phyloP scores from a whole-genome alignment of 2,113 vertebrate species.

The Nibea albiflora region DNA sequence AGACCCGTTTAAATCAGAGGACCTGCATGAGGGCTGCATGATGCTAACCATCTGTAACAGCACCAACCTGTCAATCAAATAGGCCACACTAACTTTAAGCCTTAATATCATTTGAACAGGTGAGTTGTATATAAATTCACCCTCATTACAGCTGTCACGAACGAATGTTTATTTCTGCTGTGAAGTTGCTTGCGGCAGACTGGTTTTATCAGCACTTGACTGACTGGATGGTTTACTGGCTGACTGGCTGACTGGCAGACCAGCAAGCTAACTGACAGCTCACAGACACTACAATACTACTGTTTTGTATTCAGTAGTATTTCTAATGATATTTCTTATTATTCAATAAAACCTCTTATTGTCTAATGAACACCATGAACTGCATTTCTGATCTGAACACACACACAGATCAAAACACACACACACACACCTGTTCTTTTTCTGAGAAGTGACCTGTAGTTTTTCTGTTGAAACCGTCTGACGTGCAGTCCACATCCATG shows the following conservation, averaged over 20 bases:
- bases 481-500: background rate
- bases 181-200: background rate
- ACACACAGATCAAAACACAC: background rate
- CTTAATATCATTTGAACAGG: no score
- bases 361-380: background rate
- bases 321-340: background rate
- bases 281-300: background rate
- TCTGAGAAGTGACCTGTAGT: background rate
- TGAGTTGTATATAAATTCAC: no score
- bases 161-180: no score
- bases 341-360: background rate
- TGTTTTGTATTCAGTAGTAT: background rate
- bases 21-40: no score
- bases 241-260: no score
- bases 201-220: background rate
- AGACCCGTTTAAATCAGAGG: no score
- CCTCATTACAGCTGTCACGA: no score
- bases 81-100: no score
- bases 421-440: background rate
- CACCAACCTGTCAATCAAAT: no score
- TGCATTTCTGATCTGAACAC: background rate
- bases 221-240: background rate
- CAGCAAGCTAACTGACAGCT: no score
- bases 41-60: no score
- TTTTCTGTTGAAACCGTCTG: background rate